Evolutionary conservation across 2,888 invertebrate species (phyloP).

Genomic region (Mantis religiosa): DNA sequence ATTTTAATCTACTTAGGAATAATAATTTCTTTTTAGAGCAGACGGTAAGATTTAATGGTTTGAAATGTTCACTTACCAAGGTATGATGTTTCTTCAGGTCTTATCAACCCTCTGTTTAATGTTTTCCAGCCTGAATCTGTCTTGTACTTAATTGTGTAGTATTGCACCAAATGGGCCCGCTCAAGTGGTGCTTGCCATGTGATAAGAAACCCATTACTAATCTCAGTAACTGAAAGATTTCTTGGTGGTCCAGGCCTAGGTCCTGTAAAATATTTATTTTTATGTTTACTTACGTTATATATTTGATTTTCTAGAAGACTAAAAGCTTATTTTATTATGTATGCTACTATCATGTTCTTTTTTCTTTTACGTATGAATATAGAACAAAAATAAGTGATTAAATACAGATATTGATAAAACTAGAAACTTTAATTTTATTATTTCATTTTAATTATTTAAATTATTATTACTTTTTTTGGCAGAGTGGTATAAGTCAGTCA

Average conservation of each 20-base stretch:
- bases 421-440: not conserved
- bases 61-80: conserved; percentile 55
- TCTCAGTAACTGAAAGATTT: conserved; percentile 85
- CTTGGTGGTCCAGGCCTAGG: conserved; percentile 88
- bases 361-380: not conserved
- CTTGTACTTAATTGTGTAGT: conserved; percentile 88
- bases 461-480: not conserved
- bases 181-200: conserved; percentile 85
- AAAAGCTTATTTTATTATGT: not conserved
- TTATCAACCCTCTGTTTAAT: conserved; percentile 75
- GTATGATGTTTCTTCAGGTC: conserved; percentile 85
- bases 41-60: too few species aligned
- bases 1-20: too few species aligned
- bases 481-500: not conserved
- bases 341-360: not conserved
- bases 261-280: conserved; percentile 52
- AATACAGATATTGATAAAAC: not conserved
- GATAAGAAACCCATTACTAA: conserved; percentile 85
- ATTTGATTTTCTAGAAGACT: not conserved
- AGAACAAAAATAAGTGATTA: not conserved
- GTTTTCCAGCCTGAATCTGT: conserved; percentile 87
- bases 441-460: not conserved
- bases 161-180: conserved; percentile 73
- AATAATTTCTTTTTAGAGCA: too few species aligned
- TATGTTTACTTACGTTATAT: conserved; percentile 15